phyloP scores from a whole-genome alignment of 1,140 invertebrate species.

The Hypothenemus hampei region DNA sequence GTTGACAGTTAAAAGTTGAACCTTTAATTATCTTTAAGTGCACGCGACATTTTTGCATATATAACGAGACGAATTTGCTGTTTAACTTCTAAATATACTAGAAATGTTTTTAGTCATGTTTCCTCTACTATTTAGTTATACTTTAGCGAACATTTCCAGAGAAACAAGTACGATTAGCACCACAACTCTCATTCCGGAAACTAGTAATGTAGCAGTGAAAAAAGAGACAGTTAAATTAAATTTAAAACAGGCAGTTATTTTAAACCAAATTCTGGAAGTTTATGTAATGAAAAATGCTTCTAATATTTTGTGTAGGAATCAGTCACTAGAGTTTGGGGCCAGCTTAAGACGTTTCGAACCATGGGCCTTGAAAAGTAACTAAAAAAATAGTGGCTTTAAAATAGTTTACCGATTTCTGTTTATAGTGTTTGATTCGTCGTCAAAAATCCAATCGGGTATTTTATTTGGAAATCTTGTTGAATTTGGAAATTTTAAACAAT shows the following conservation, averaged over 20 bases:
- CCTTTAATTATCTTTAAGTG: too few relatives aligned
- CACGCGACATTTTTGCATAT: too few relatives aligned
- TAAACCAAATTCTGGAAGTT: slow-evolving; percentile 30
- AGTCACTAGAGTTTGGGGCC: slow-evolving; percentile 22
- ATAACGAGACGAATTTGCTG: too few relatives aligned
- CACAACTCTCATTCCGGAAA: too few relatives aligned
- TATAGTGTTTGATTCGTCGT: slow-evolving; percentile 41
- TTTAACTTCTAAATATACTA: too few relatives aligned
- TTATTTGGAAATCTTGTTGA: slow-evolving; percentile 33
- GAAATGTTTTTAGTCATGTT: too few relatives aligned
- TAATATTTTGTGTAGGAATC: slow-evolving; percentile 27
- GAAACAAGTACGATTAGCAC: too few relatives aligned
- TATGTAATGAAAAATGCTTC: slow-evolving; percentile 20
- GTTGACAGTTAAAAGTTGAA: too few relatives aligned
- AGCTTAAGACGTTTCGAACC: slow-evolving; percentile 28
- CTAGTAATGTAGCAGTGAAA: too few relatives aligned
- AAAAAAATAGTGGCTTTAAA: neutral
- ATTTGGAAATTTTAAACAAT: slow-evolving; percentile 34
- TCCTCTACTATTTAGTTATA: too few relatives aligned
- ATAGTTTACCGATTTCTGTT: neutral
- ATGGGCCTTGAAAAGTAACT: slow-evolving; percentile 32
- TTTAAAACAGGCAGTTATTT: slow-evolving; percentile 26
- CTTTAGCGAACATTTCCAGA: too few relatives aligned
- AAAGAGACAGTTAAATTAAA: slow-evolving; percentile 31
- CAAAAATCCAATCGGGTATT: slow-evolving; percentile 35